Evolutionary conservation across 2,888 invertebrate genomes (phyloP).

Genomic region (Bimastos eiseni): DNA sequence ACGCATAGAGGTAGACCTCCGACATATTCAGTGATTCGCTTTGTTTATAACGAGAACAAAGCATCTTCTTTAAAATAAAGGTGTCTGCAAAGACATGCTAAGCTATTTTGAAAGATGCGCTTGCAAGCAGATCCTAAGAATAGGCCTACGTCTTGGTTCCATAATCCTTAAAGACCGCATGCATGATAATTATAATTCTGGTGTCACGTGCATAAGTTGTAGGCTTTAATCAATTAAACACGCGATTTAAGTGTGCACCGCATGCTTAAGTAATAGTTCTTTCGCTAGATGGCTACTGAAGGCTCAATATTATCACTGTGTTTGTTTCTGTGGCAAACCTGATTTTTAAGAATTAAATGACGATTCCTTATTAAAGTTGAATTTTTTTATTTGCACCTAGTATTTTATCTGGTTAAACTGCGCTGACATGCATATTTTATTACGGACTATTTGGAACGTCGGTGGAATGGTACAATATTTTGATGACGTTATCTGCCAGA

Average conservation of each 20-base stretch:
- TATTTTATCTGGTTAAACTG: neutral
- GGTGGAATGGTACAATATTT: slow-evolving; percentile 1
- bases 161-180: too few species aligned
- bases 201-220: neutral
- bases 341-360: neutral
- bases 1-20: neutral
- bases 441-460: neutral
- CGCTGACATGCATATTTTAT: neutral
- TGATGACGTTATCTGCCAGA: neutral
- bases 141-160: too few species aligned
- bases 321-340: too few species aligned
- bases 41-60: neutral
- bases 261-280: neutral
- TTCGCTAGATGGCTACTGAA: neutral
- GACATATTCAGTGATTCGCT: neutral
- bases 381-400: neutral
- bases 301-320: neutral
- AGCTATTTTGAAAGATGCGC: neutral
- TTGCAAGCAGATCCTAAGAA: neutral
- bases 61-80: neutral
- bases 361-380: neutral
- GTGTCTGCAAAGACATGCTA: neutral
- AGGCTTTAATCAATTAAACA: neutral
- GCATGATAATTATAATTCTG: neutral
- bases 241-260: neutral